Conservation (phyloP, 2,113 vertebrate species). For the Poeciliopsis prolifica region DNA sequence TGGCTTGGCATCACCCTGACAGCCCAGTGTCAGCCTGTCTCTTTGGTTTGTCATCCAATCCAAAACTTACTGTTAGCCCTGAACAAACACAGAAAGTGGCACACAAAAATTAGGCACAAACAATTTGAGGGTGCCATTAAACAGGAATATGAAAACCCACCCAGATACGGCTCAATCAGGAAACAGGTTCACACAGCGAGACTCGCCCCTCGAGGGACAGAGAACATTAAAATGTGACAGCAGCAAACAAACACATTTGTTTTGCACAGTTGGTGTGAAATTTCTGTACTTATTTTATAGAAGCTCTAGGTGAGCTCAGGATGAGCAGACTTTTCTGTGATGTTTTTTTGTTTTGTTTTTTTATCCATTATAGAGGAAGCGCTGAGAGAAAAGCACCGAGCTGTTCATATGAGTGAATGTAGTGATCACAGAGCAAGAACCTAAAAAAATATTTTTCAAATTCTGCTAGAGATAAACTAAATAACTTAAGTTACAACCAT, state of each 20-base stretch:
- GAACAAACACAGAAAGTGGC: constrained; percentile 69
- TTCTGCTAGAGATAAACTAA: neutral
- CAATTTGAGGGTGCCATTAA: constrained; percentile 63
- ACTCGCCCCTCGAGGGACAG: constrained; percentile 46
- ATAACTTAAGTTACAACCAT: constrained; percentile 25
- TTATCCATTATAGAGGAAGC: constrained; percentile 28
- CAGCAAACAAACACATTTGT: constrained; percentile 68
- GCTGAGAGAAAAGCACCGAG: constrained; percentile 8
- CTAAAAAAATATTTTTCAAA: neutral
- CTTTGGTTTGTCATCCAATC: constrained; percentile 66
- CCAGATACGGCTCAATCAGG: constrained; percentile 53
- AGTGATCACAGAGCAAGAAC: neutral
- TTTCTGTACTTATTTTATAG: constrained; percentile 56
- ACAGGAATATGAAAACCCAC: constrained; percentile 62
- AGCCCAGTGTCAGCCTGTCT: constrained; percentile 66
- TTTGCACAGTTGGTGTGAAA: constrained; percentile 67
- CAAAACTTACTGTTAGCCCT: constrained; percentile 66
- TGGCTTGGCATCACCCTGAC: constrained; percentile 77
- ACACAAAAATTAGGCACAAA: constrained; percentile 65
- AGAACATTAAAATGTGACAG: constrained; percentile 73
- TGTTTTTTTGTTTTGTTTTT: constrained; percentile 20
- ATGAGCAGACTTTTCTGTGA: constrained; percentile 52
- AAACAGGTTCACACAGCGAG: constrained; percentile 61
- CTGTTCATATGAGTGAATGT: constrained; percentile 25
- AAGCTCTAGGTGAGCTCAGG: constrained; percentile 56